These are phyloP conservation scores for Anseranas semipalmata DNA, from an alignment of 2,113 vertebrate genomes.

Conservation along the genomic window DNA sequence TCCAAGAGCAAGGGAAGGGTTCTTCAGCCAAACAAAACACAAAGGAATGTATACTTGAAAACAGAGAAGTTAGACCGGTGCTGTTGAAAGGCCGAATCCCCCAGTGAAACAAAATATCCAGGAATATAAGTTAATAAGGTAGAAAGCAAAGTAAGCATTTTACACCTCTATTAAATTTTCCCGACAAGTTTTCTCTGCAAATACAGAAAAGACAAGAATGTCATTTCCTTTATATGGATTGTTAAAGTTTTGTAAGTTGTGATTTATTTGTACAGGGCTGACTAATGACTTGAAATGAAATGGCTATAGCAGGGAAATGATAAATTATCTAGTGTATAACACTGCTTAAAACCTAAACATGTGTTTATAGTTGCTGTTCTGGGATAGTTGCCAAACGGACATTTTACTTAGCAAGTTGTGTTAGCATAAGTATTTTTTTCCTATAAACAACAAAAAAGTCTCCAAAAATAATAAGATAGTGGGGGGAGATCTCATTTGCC, in stretches of 20 bases:
- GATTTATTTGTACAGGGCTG: constrained; percentile 63
- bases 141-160: constrained; percentile 65
- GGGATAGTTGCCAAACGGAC: constrained; percentile 54
- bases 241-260: constrained; percentile 56
- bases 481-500: not conserved
- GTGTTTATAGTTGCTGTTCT: constrained; percentile 74
- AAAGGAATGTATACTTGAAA: constrained; percentile 23
- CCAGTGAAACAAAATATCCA: constrained; percentile 9
- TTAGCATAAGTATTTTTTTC: not conserved
- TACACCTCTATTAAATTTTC: constrained; percentile 54
- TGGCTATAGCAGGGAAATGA: constrained; percentile 53
- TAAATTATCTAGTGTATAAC: constrained; percentile 64
- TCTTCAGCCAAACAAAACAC: constrained; percentile 47
- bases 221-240: constrained; percentile 7
- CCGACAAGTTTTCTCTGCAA: constrained; percentile 39
- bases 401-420: constrained; percentile 56
- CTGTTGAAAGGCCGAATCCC: not conserved
- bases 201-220: constrained; percentile 35
- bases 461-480: not conserved
- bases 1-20: not conserved
- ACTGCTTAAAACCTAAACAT: constrained; percentile 73
- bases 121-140: constrained; percentile 46
- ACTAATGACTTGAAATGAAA: constrained; percentile 63
- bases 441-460: not conserved
- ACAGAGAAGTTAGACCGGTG: not conserved